Evolutionary conservation across 2,888 invertebrate species (phyloP).

Genomic region (Drosophila anomalata): DNA sequence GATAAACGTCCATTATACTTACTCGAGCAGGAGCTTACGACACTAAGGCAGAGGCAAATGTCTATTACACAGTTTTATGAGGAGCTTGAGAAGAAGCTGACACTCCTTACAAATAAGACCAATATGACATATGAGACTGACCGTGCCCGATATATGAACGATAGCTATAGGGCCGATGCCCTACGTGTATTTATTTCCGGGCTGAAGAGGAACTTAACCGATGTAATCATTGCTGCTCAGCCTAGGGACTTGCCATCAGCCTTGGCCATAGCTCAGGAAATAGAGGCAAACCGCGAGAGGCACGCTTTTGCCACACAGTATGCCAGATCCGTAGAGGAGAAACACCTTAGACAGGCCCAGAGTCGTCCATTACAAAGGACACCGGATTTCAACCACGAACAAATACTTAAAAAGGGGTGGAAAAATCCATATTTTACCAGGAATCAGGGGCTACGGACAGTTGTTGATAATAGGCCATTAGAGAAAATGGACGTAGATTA

Average conservation of each 20-base stretch:
- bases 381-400: background rate
- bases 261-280: no score
- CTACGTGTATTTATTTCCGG: no score
- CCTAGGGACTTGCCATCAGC: no score
- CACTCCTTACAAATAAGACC: slow-evolving; percentile 3
- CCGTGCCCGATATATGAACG: background rate
- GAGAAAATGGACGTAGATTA: no score
- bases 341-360: background rate
- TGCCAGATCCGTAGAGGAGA: background rate
- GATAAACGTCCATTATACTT: background rate
- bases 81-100: slow-evolving; percentile 2
- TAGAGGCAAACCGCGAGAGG: no score
- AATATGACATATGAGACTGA: background rate
- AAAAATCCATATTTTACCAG: background rate
- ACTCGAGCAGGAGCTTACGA: background rate
- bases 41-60: background rate
- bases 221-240: no score
- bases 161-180: no score
- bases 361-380: background rate
- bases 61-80: background rate
- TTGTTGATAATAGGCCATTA: no score
- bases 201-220: no score
- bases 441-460: no score
- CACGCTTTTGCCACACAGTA: no score
- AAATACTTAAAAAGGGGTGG: no score